Evolutionary conservation across 2,113 vertebrate genomes (phyloP), one percentile per base, ranked within the genome.

Genomic region (Cebus imitator): DNA sequence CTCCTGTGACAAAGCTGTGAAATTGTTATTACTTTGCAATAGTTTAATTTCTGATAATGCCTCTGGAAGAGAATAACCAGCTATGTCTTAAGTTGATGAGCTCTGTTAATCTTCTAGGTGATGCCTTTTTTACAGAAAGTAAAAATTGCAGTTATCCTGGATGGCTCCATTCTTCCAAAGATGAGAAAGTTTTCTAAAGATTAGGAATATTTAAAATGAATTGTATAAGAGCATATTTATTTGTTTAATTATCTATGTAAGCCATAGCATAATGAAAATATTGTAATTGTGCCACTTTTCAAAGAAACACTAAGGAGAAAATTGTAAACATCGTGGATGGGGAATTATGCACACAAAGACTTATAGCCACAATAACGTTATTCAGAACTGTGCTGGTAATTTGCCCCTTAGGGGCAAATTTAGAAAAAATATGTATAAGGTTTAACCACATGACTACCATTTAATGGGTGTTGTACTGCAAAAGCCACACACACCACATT

Each of bases 201-300:
- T 52, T 91, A 52, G 50, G 23, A 79, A 93, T 7, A 9, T 88
- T 96, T 96, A 87, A 98, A 98, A 92, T 95, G 43, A 96, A 96
- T 93, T 95, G 72, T 91, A 58, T 96, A 91, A 92, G 82, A 80
- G 35, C 75, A 94, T 98, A 97, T 97, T 98, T 97, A 97, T 98
- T 98, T 93, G 98, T 97, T 97, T 97, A 97, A 97, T 97, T 93
- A 81, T 89, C 96, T 94, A 94, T 83, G 93, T 72, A 96, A 98
- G 64, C 92, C 82, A 78, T 61, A 92, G 93, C 83, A 97, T 97
- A 98, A 98, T 97, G 45, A 97, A 97, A 73, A 89, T 70, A 97
- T 96, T 97, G 78, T 93, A 98, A 94, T 96, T 93, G 50, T 90
- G 52, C 94, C 79, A 96, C 83, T 96, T 97, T 95, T 98, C 94